phyloP scores from a whole-genome alignment of 2,113 vertebrate genomes.

The Catharus fuscescens region DNA sequence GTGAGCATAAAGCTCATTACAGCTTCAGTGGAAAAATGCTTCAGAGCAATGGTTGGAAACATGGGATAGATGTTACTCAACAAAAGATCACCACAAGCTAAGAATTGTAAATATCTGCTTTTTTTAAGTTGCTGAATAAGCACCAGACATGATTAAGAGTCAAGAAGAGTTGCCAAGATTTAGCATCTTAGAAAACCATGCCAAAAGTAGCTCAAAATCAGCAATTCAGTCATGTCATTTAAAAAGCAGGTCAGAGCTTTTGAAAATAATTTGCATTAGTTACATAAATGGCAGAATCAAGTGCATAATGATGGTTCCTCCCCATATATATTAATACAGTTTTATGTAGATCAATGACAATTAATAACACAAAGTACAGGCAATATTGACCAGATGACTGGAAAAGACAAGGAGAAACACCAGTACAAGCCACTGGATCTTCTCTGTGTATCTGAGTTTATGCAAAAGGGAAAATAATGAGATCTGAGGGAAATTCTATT shows the following conservation, averaged over 20 bases:
- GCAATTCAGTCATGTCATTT: background rate
- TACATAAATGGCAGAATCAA: background rate
- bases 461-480: background rate
- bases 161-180: background rate
- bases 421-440: background rate
- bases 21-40: background rate
- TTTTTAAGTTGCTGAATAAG: background rate
- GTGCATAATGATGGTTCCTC: background rate
- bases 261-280: background rate
- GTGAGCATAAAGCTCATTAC: background rate
- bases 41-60: background rate
- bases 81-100: background rate
- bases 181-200: background rate
- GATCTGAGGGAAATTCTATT: background rate
- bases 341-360: background rate
- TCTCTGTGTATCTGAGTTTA: background rate
- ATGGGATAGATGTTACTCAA: background rate
- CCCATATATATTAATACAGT: background rate
- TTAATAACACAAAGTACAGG: background rate
- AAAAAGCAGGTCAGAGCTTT: conserved; percentile 7
- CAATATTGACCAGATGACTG: background rate
- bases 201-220: background rate
- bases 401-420: background rate
- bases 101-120: background rate
- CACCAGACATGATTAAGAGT: background rate